A percentile compares a stretch with the other conserved stretches of the same genome.
These are phyloP conservation scores for Choloepus didactylus DNA, from an alignment of 2,797 vertebrate species.

Conservation along the genomic window DNA sequence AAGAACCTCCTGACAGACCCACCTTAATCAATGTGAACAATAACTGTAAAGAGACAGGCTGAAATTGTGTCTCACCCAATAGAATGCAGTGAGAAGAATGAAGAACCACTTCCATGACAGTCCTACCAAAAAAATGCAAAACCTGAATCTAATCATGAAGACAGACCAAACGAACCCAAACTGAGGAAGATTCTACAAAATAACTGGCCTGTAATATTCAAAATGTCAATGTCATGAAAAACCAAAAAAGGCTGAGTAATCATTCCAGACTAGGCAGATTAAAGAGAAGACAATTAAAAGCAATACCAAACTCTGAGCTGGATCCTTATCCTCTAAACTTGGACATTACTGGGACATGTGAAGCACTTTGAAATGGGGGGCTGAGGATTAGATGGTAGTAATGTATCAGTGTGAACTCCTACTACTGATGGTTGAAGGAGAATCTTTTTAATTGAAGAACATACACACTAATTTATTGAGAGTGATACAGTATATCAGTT, in stretches of 20 bases:
- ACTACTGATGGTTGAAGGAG: neutral
- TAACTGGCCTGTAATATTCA: neutral
- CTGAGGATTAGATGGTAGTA: neutral
- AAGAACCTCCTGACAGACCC: neutral
- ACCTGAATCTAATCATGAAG: neutral
- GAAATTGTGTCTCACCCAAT: neutral
- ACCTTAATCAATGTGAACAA: neutral
- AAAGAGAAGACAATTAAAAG: neutral
- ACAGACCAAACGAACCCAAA: neutral
- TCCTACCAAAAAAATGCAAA: neutral
- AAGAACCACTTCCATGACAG: neutral
- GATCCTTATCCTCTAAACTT: neutral
- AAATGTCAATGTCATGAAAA: neutral
- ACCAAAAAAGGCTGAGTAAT: no score
- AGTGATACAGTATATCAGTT: neutral
- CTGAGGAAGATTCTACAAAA: neutral
- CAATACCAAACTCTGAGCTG: neutral
- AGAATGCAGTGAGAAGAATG: neutral
- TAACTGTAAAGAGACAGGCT: neutral
- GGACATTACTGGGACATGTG: neutral
- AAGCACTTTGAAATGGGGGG: no score
- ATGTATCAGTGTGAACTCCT: no score
- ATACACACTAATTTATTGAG: neutral
- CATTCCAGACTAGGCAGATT: neutral
- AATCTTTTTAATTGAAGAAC: neutral